A percentile compares a stretch with the other conserved stretches of the same genome.
Evolutionary conservation across 2,797 vertebrate genomes (phyloP).

Genomic region (Tarsius wallacei): DNA sequence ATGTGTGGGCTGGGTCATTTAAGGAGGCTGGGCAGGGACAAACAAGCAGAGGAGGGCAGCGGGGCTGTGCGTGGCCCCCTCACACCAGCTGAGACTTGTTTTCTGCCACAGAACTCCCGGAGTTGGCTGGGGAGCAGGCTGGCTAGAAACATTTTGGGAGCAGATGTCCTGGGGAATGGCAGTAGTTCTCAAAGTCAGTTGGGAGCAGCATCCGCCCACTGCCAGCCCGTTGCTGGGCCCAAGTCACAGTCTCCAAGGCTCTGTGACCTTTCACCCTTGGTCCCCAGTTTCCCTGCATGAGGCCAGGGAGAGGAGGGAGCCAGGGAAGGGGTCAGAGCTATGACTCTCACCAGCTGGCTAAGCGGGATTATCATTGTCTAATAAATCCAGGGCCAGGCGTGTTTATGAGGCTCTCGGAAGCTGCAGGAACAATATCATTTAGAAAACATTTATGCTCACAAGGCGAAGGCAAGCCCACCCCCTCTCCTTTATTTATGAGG

Average conservation of each 20-base stretch:
- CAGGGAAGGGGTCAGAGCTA: slow-evolving; percentile 43
- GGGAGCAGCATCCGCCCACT: not conserved
- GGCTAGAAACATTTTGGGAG: not conserved
- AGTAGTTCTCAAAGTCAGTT: not conserved
- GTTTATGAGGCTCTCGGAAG: slow-evolving; percentile 80
- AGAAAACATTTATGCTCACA: slow-evolving; percentile 77
- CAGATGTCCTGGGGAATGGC: not conserved
- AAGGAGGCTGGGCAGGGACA: not conserved
- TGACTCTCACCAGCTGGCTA: slow-evolving; percentile 72
- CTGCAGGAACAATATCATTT: slow-evolving; percentile 80
- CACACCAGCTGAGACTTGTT: not conserved
- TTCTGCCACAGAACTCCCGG: not conserved
- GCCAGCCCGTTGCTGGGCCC: not conserved
- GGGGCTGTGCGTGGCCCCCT: not conserved
- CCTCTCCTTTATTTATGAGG: slow-evolving; percentile 79
- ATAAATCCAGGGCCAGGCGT: slow-evolving; percentile 68
- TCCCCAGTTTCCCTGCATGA: not conserved
- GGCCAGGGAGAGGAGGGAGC: not conserved
- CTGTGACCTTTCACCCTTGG: not conserved
- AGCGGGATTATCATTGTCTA: slow-evolving; percentile 44
- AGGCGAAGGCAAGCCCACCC: slow-evolving; percentile 60
- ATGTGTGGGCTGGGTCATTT: rapidly evolving
- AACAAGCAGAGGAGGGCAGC: not conserved
- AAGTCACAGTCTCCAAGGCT: not conserved
- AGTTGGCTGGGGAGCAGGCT: not conserved